A percentile compares a stretch with the other conserved stretches of the same genome.
These are phyloP conservation scores for Python bivittatus DNA, from an alignment of 2,113 vertebrate genomes.

Conservation along the genomic window DNA sequence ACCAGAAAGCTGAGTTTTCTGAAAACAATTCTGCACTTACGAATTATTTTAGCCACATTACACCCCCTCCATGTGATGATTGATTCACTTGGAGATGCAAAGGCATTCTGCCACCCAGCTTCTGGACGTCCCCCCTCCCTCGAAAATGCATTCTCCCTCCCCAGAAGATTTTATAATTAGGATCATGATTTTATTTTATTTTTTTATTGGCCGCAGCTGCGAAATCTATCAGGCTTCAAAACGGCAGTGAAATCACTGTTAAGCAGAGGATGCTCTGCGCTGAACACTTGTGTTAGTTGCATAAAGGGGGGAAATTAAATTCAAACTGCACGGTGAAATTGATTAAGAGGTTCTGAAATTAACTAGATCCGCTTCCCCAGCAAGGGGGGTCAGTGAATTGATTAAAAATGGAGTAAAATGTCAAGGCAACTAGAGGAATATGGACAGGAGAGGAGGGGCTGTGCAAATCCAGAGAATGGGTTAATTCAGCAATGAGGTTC, in stretches of 20 bases:
- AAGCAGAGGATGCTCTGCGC: not conserved
- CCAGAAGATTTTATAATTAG: no score
- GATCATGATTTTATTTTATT: not conserved
- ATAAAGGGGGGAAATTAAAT: not conserved
- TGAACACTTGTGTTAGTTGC: not conserved
- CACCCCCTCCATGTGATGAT: no score
- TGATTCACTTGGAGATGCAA: no score
- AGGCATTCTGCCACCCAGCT: no score
- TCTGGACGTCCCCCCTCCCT: no score
- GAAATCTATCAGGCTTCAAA: not conserved
- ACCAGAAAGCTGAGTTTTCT: not conserved
- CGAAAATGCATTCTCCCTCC: no score
- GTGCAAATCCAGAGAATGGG: no score
- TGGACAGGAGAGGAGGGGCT: no score
- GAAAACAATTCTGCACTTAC: not conserved
- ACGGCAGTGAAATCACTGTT: not conserved
- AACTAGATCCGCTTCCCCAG: not conserved
- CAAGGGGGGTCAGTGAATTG: no score
- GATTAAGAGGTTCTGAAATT: not conserved
- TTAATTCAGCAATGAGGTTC: no score
- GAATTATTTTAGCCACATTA: not conserved
- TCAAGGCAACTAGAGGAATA: no score
- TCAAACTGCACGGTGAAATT: not conserved
- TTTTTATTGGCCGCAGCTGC: not conserved
- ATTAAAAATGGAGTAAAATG: not conserved